These are phyloP conservation scores for Notiomystis cincta DNA, from an alignment of 2,113 vertebrate species.

Conservation along the genomic window DNA sequence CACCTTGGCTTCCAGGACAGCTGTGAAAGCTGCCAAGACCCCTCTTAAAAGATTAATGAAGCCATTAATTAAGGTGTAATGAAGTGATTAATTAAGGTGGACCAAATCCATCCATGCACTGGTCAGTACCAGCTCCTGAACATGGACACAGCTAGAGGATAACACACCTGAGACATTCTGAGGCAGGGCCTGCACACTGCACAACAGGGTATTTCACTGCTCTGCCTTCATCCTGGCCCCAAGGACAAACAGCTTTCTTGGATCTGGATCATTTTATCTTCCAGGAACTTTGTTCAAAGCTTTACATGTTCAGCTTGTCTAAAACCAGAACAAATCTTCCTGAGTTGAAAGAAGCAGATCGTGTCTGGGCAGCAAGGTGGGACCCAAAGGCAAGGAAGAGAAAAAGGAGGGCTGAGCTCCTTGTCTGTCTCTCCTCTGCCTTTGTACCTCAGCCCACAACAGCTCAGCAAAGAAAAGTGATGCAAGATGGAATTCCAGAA, in stretches of 20 bases:
- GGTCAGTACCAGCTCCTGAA: neutral
- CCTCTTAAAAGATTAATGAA: neutral
- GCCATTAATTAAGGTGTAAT: neutral
- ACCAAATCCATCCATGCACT: neutral
- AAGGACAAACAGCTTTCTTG: neutral
- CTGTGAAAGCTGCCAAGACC: neutral
- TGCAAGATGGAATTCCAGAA: neutral
- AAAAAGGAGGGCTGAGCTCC: neutral
- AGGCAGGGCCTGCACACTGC: neutral
- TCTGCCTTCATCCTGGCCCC: neutral
- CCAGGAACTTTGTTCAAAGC: neutral
- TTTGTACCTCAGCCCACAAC: neutral
- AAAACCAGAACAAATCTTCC: neutral
- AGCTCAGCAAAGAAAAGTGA: neutral
- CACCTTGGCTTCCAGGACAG: neutral
- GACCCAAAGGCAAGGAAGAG: neutral
- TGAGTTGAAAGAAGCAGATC: neutral
- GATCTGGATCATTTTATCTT: neutral
- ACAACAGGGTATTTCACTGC: neutral
- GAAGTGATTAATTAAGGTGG: neutral
- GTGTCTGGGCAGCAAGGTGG: neutral
- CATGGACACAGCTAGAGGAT: neutral
- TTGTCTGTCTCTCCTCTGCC: neutral
- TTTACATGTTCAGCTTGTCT: neutral
- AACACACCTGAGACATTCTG: neutral